Conservation (phyloP, 2,888 invertebrate genomes). For the Ennomos quercinarius region DNA sequence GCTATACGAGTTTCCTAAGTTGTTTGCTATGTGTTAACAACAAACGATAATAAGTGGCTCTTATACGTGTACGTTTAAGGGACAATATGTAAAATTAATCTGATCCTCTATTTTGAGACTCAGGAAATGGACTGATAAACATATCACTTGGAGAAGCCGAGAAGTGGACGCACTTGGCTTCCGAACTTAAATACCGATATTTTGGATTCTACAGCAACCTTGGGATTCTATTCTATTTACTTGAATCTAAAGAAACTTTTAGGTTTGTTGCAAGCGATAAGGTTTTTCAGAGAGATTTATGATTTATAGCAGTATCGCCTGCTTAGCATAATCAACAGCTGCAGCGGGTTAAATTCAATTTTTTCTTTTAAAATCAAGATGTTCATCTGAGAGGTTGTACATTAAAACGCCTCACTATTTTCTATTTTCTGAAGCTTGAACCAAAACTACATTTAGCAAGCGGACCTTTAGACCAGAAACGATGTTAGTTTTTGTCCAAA, state of each 20-base stretch:
- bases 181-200: slow-evolving; percentile 1
- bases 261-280: too few relatives aligned
- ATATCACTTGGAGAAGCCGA: slow-evolving; percentile 15
- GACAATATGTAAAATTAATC: slow-evolving; percentile 9
- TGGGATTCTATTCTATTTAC: too few relatives aligned
- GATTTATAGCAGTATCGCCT: background rate
- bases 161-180: slow-evolving; percentile 17
- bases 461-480: slow-evolving; percentile 1
- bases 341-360: too few relatives aligned
- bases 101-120: slow-evolving; percentile 14
- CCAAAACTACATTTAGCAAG: too few relatives aligned
- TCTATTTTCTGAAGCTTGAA: too few relatives aligned
- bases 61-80: slow-evolving; percentile 7
- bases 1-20: slow-evolving; percentile 6
- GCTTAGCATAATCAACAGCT: too few relatives aligned
- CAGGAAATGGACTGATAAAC: slow-evolving; percentile 28
- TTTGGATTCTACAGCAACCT: too few relatives aligned
- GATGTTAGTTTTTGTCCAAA: slow-evolving; percentile 24
- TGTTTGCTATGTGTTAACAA: background rate
- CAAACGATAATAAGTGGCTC: slow-evolving; percentile 15
- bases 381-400: too few relatives aligned
- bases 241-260: too few relatives aligned
- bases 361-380: too few relatives aligned
- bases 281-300: background rate
- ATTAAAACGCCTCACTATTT: too few relatives aligned